Conservation (phyloP, 2,113 vertebrate species). For the Kryptolebias marmoratus region DNA sequence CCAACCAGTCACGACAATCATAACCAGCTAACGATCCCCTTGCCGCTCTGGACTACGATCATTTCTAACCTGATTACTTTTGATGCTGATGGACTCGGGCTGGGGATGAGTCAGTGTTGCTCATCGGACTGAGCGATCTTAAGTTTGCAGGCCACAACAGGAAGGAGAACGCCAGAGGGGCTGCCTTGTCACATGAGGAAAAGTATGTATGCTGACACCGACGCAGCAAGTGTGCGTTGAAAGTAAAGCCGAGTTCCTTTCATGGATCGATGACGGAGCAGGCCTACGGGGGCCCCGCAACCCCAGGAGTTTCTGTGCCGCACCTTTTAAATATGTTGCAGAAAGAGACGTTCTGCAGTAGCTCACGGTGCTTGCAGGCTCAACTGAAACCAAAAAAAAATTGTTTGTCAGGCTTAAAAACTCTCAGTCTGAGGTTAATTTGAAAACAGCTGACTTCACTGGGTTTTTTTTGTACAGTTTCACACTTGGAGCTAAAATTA, state of each 20-base stretch:
- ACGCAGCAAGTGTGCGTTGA: conserved; percentile 7
- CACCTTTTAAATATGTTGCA: neutral
- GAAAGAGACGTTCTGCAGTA: no score
- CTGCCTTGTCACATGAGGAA: conserved; percentile 8
- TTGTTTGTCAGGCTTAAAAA: no score
- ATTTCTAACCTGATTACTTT: conserved; percentile 62
- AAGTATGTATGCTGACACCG: neutral
- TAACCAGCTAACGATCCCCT: conserved; percentile 65
- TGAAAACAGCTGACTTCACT: no score
- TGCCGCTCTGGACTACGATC: conserved; percentile 41
- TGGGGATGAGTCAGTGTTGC: conserved; percentile 45
- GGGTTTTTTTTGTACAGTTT: no score
- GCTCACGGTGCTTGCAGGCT: no score
- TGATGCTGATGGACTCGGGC: conserved; percentile 45
- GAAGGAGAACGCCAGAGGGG: conserved; percentile 9
- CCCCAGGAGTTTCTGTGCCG: neutral
- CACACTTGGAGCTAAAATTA: no score
- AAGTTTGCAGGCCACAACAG: conserved; percentile 2
- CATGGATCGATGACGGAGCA: neutral
- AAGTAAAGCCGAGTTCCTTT: neutral
- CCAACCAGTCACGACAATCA: conserved; percentile 55
- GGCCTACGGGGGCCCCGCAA: neutral
- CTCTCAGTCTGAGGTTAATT: no score
- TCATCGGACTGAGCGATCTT: conserved; percentile 28
- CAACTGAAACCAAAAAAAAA: no score